These are phyloP conservation scores for Hiodon alosoides DNA, from an alignment of 2,113 vertebrate species.

Conservation along the genomic window DNA sequence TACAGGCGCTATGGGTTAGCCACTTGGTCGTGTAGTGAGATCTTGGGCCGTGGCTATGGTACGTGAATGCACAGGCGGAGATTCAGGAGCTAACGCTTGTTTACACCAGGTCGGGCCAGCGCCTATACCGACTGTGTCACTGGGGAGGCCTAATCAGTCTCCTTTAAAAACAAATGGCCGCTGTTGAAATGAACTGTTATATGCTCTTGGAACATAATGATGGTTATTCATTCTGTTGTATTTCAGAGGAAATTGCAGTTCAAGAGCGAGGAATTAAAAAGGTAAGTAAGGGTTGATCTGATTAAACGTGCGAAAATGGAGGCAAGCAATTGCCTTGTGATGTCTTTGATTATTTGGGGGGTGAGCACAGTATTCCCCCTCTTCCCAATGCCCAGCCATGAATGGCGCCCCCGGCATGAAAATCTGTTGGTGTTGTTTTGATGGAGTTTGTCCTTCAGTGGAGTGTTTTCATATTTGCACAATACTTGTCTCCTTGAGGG, in stretches of 20 bases:
- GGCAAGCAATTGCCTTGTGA: not conserved
- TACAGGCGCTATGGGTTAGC: no score
- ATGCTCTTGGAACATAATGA: not conserved
- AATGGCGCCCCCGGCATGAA: not conserved
- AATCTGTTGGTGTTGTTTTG: not conserved
- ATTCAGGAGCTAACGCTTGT: no score
- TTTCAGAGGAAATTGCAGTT: slow-evolving; percentile 19
- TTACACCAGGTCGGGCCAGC: no score
- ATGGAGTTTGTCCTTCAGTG: not conserved
- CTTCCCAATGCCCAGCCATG: not conserved
- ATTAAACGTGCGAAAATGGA: not conserved
- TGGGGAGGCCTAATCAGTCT: no score
- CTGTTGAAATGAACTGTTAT: not conserved
- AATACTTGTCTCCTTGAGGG: not conserved
- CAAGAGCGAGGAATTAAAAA: not conserved
- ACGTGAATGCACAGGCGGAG: no score
- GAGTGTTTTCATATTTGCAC: not conserved
- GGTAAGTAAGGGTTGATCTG: slow-evolving; percentile 12
- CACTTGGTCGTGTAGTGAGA: no score
- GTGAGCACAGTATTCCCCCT: not conserved
- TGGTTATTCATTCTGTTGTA: not conserved
- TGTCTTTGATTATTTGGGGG: not conserved
- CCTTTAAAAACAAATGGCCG: no score
- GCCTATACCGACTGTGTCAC: no score
- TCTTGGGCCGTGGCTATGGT: no score